phyloP scores from a whole-genome alignment of 2,797 vertebrate genomes.

The Rhinatrema bivittatum region DNA sequence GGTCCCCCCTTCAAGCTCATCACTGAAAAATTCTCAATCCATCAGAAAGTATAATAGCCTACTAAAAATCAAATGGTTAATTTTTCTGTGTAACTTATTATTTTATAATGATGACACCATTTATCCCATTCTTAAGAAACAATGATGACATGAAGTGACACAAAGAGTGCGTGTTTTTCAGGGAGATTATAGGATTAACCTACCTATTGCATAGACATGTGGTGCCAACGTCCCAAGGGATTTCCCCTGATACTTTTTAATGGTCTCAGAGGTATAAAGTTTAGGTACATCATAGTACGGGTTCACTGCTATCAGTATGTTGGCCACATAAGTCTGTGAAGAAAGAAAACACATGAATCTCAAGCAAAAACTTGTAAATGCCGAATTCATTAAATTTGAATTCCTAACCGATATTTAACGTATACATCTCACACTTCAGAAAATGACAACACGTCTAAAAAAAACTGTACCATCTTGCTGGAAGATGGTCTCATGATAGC shows the following conservation, averaged over 20 bases:
- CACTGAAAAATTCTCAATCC: too few species aligned
- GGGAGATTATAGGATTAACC: slow-evolving; percentile 18
- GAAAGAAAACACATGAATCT: slow-evolving; percentile 5
- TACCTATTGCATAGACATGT: slow-evolving; percentile 92
- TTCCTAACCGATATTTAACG: too few species aligned
- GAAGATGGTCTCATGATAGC: too few species aligned
- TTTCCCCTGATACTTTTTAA: slow-evolving; percentile 79
- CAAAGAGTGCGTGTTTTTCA: background rate
- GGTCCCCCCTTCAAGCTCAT: too few species aligned
- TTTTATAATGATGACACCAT: too few species aligned
- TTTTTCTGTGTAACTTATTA: too few species aligned
- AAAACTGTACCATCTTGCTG: too few species aligned
- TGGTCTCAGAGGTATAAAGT: slow-evolving; percentile 79
- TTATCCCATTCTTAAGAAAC: too few species aligned
- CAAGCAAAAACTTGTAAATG: too few species aligned
- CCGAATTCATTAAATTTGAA: too few species aligned
- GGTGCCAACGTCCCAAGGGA: slow-evolving; percentile 90
- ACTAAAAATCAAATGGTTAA: background rate
- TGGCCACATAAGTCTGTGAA: slow-evolving; percentile 88
- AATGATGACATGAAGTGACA: background rate
- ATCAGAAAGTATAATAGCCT: background rate
- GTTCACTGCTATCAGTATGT: slow-evolving; percentile 95
- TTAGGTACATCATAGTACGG: slow-evolving; percentile 91
- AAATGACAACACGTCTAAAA: too few species aligned
- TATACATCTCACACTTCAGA: too few species aligned